These are phyloP conservation scores for Pseudopleuronectes americanus DNA, from an alignment of 2,797 vertebrate species.

Conservation along the genomic window DNA sequence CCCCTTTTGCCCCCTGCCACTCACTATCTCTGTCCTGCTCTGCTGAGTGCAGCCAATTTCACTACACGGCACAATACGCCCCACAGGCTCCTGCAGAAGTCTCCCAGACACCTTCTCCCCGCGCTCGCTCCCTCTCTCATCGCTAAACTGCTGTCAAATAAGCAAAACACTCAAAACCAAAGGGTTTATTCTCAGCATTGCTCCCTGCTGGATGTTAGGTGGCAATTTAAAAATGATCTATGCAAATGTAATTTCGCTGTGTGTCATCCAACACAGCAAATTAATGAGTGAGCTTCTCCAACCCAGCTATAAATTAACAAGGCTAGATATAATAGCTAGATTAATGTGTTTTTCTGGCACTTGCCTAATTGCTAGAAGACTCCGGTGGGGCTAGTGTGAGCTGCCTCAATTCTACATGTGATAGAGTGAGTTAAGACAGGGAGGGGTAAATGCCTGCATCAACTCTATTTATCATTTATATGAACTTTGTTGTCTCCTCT, in stretches of 20 bases:
- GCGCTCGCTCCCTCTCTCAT: constrained; percentile 42
- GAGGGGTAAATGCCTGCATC: constrained; percentile 54
- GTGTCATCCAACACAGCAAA: constrained; percentile 83
- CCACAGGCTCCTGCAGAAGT: constrained; percentile 43
- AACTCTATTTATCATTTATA: constrained; percentile 68
- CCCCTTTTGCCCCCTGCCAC: constrained; percentile 38
- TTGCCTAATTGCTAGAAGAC: constrained; percentile 83
- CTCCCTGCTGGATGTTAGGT: constrained; percentile 76
- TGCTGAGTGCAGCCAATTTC: constrained; percentile 80
- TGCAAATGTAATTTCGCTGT: constrained; percentile 84
- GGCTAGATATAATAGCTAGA: constrained; percentile 84
- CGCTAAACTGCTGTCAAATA: constrained; percentile 59
- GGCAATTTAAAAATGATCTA: constrained; percentile 84
- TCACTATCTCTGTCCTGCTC: constrained; percentile 74
- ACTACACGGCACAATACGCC: constrained; percentile 46
- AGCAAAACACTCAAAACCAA: constrained; percentile 72
- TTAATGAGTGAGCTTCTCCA: constrained; percentile 84
- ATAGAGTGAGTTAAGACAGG: constrained; percentile 64
- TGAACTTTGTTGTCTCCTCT: constrained; percentile 59
- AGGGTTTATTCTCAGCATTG: constrained; percentile 66
- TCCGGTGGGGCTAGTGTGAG: constrained; percentile 75
- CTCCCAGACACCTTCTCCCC: constrained; percentile 55
- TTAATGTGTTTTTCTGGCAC: constrained; percentile 86
- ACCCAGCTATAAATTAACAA: constrained; percentile 83
- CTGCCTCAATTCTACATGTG: constrained; percentile 70